These are phyloP conservation scores for Drosophila neotestacea DNA, from an alignment of 2,888 invertebrate species.

Conservation along the genomic window DNA sequence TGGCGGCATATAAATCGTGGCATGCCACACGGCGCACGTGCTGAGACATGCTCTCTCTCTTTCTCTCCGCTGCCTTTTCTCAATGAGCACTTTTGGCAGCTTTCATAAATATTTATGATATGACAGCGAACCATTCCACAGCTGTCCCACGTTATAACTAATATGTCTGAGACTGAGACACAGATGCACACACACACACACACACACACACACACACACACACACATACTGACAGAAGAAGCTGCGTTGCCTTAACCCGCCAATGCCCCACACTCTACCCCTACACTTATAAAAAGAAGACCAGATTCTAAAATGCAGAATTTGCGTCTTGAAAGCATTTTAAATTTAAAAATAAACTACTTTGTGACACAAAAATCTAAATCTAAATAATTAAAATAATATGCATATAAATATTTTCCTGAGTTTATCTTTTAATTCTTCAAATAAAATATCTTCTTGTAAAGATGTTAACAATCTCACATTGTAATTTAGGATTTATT, in stretches of 20 bases:
- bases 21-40: conserved; percentile 63
- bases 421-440: too few relatives aligned
- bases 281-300: too few relatives aligned
- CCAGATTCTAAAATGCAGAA: too few relatives aligned
- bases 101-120: conserved; percentile 78
- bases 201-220: too few relatives aligned
- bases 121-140: conserved; percentile 45
- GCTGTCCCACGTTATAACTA: conserved; percentile 45
- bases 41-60: conserved; percentile 13
- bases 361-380: too few relatives aligned
- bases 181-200: conserved; percentile 10
- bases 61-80: not conserved
- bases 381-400: too few relatives aligned
- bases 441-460: too few relatives aligned
- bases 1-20: conserved; percentile 61
- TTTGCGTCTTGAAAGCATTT: too few relatives aligned
- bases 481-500: too few relatives aligned
- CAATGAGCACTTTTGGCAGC: conserved; percentile 47
- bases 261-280: not conserved
- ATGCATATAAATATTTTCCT: too few relatives aligned
- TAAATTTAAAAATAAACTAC: too few relatives aligned
- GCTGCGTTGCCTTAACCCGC: conserved; percentile 47
- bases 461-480: too few relatives aligned
- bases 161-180: conserved; percentile 37
- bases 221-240: conserved; percentile 10